Evolutionary conservation across 2,113 vertebrate species (phyloP).

Genomic region (Heterochromis multidens): DNA sequence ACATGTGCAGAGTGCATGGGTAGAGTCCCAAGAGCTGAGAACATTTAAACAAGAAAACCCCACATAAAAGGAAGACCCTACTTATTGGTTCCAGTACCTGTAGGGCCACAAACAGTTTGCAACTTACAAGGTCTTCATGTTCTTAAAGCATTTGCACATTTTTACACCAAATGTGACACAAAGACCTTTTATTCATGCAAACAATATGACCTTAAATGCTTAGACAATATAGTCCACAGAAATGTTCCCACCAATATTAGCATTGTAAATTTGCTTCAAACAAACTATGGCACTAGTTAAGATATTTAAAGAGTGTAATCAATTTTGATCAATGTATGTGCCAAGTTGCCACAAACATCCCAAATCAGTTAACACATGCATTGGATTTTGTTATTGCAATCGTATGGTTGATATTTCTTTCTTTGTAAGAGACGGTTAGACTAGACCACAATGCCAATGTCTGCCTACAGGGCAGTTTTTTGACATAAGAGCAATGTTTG

Average conservation of each 20-base stretch:
- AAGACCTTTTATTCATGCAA: not conserved
- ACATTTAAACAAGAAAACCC: not conserved
- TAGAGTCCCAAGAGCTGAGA: slow-evolving; percentile 12
- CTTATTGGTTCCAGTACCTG: slow-evolving; percentile 24
- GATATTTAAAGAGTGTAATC: too few relatives aligned
- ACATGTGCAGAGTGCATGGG: not conserved
- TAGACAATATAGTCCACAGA: not conserved
- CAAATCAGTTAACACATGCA: not conserved
- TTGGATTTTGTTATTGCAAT: not conserved
- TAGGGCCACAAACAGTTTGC: not conserved
- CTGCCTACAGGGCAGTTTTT: not conserved
- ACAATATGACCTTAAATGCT: not conserved
- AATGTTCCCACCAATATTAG: not conserved
- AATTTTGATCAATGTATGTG: not conserved
- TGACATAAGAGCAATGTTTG: not conserved
- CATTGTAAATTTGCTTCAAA: too few relatives aligned
- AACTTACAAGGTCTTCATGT: not conserved
- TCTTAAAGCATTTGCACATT: slow-evolving; percentile 24
- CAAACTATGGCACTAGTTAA: too few relatives aligned
- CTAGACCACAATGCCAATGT: not conserved
- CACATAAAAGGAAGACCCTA: slow-evolving; percentile 12
- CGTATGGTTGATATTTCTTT: not conserved
- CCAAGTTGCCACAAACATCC: not conserved
- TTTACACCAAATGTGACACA: not conserved
- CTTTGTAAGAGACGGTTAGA: not conserved